phyloP scores from a whole-genome alignment of 2,113 vertebrate species.

The Malaclemys terrapin region DNA sequence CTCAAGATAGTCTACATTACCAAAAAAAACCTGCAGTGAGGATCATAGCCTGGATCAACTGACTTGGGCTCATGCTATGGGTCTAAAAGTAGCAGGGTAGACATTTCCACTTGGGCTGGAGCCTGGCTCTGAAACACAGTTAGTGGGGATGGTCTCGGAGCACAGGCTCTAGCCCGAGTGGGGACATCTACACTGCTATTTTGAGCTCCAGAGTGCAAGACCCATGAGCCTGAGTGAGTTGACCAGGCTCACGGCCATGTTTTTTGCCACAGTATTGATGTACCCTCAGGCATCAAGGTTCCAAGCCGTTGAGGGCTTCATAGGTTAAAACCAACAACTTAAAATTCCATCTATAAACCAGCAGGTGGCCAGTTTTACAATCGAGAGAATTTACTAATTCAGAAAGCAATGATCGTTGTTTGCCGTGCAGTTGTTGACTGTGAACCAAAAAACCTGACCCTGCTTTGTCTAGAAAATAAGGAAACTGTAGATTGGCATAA shows the following conservation, averaged over 20 bases:
- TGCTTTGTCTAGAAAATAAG: background rate
- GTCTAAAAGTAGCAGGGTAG: background rate
- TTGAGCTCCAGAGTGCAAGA: background rate
- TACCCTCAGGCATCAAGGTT: accelerated
- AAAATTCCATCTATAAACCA: background rate
- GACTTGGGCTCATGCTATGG: background rate
- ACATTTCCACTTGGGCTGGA: background rate
- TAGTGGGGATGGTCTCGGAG: no score
- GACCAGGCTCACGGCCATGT: background rate
- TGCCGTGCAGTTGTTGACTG: background rate
- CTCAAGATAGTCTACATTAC: background rate
- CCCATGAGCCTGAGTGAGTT: background rate
- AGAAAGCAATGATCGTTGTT: background rate
- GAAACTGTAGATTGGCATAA: background rate
- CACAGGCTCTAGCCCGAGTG: no score
- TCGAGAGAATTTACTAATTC: background rate
- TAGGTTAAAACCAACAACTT: background rate
- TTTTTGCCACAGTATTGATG: background rate
- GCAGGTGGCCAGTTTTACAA: background rate
- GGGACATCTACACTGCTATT: background rate
- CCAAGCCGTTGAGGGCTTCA: background rate
- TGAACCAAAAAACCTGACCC: background rate
- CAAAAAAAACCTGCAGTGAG: background rate
- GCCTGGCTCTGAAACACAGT: no score
- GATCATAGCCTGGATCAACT: background rate